Conservation (phyloP, 1,140 invertebrate species). For the Nomia melanderi region DNA sequence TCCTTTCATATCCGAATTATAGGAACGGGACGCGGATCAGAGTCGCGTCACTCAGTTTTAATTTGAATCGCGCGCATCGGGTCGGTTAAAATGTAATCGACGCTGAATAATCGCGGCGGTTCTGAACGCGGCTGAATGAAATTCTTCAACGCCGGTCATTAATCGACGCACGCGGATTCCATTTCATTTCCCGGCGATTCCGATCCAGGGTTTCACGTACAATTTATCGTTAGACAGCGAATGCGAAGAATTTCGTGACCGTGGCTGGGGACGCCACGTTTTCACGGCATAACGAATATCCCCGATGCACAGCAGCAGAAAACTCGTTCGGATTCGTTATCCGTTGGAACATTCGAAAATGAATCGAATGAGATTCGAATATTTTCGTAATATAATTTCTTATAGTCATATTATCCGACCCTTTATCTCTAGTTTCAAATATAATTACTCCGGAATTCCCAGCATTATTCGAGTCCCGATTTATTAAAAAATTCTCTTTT, state of each 20-base stretch:
- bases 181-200: conserved; percentile 29
- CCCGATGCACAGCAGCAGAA: not conserved
- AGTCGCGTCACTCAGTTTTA: conserved; percentile 13
- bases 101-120: conserved; percentile 11
- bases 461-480: too few relatives aligned
- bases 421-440: too few relatives aligned
- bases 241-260: not conserved
- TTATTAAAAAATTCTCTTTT: too few relatives aligned
- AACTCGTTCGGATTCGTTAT: too few relatives aligned
- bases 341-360: too few relatives aligned
- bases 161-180: not conserved
- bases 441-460: too few relatives aligned
- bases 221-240: not conserved
- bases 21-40: not conserved
- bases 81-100: not conserved
- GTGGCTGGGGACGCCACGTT: not conserved
- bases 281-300: not conserved
- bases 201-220: not conserved
- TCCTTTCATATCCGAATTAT: not conserved
- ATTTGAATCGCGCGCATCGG: conserved; percentile 9
- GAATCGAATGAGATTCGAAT: too few relatives aligned
- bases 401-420: too few relatives aligned
- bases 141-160: conserved; percentile 23
- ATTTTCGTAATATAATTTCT: too few relatives aligned
- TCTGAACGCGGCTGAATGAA: not conserved